These are phyloP conservation scores for Psophia crepitans DNA, from an alignment of 2,113 vertebrate species.

Conservation along the genomic window DNA sequence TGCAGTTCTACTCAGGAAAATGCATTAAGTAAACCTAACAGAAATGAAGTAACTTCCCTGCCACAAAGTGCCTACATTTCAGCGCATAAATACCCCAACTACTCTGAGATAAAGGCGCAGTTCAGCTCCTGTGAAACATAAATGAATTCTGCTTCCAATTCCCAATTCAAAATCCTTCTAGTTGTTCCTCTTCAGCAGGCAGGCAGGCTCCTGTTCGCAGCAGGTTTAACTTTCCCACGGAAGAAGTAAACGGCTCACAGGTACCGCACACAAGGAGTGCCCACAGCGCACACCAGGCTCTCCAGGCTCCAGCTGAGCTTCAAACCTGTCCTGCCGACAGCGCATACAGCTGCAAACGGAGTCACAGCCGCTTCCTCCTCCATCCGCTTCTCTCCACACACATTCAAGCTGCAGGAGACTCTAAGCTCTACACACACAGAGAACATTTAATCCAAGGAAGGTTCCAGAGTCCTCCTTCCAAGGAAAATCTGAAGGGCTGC, in stretches of 20 bases:
- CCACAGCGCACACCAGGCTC: not conserved
- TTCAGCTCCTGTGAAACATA: not conserved
- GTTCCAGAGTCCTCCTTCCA: not conserved
- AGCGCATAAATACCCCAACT: not conserved
- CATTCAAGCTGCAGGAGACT: not conserved
- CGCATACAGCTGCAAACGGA: rapidly evolving
- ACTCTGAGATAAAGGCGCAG: not conserved
- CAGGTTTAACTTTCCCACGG: not conserved
- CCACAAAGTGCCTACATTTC: not conserved
- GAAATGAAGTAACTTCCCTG: not conserved
- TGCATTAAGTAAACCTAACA: not conserved
- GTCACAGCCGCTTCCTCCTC: not conserved
- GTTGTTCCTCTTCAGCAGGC: not conserved
- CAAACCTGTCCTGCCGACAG: not conserved
- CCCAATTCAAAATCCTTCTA: not conserved
- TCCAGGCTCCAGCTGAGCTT: not conserved
- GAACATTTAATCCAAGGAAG: not conserved
- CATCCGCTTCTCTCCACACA: not conserved
- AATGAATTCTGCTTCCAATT: not conserved
- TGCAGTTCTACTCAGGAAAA: not conserved
- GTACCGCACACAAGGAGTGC: not conserved
- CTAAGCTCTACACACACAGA: not conserved
- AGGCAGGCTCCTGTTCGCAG: not conserved
- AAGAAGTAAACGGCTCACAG: not conserved
- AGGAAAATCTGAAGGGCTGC: not conserved